phyloP scores from a whole-genome alignment of 2,888 invertebrate genomes.

The Coelogynopora nodosa region DNA sequence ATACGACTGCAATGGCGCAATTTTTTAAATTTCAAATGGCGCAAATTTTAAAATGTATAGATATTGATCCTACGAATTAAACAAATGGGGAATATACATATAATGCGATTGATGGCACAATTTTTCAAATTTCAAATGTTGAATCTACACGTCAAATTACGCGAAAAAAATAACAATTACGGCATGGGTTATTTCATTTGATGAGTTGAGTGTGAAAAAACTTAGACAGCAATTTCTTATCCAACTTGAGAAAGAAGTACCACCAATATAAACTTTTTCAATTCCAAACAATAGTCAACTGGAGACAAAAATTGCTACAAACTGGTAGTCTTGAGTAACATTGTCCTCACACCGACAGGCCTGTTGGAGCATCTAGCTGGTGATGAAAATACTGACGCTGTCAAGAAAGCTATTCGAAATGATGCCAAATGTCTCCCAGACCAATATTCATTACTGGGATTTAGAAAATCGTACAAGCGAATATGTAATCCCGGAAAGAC shows the following conservation, averaged over 20 bases:
- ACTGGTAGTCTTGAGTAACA: neutral
- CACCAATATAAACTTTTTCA: neutral
- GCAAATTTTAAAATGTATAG: no score
- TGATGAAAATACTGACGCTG: neutral
- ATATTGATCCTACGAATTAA: no score
- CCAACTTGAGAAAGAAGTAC: neutral
- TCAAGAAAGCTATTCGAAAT: neutral
- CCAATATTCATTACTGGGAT: no score
- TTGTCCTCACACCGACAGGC: neutral
- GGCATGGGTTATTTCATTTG: neutral
- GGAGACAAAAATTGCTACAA: neutral
- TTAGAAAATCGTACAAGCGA: no score
- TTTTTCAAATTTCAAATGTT: no score
- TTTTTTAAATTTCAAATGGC: no score
- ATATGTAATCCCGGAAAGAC: no score
- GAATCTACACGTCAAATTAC: no score
- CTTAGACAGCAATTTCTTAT: neutral
- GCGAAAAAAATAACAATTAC: neutral
- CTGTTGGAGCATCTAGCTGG: neutral
- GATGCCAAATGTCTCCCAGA: neutral
- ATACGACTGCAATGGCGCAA: no score
- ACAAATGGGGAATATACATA: no score
- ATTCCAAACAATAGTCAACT: no score
- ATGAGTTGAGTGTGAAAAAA: neutral
- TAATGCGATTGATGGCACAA: no score